A percentile compares a stretch with the other conserved stretches of the same genome.
These are phyloP conservation scores for Drosophila jambulina DNA, from an alignment of 1,140 invertebrate species.

Conservation along the genomic window DNA sequence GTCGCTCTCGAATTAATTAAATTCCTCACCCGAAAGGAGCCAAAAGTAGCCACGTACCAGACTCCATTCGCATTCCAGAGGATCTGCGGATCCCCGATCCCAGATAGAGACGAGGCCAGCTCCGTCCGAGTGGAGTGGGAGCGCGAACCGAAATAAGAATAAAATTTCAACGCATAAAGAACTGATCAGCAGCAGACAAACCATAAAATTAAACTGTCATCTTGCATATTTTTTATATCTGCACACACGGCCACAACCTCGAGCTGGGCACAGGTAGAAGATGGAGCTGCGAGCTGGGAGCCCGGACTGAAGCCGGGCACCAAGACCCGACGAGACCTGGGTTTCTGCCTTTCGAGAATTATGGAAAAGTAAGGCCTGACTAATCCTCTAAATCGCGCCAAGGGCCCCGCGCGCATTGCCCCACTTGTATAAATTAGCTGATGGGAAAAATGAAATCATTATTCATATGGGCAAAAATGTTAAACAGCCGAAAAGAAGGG, in stretches of 20 bases:
- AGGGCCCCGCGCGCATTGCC: constrained; percentile 68
- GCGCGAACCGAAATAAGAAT: constrained; percentile 41
- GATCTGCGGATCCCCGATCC: constrained; percentile 19
- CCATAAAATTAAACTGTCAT: constrained; percentile 85
- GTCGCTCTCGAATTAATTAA: constrained; percentile 77
- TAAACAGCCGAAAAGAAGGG: constrained; percentile 66
- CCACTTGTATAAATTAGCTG: constrained; percentile 84
- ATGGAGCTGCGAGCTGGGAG: constrained; percentile 19
- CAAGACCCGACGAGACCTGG: constrained; percentile 4
- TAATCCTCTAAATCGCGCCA: constrained; percentile 84
- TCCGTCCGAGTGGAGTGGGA: constrained; percentile 3
- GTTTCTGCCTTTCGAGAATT: constrained; percentile 68
- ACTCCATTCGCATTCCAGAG: constrained; percentile 57
- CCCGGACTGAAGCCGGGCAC: constrained; percentile 4
- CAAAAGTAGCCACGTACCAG: constrained; percentile 68
- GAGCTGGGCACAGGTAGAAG: constrained; percentile 56
- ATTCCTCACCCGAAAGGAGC: constrained; percentile 62
- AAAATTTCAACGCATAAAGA: constrained; percentile 82
- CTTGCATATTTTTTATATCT: constrained; percentile 85
- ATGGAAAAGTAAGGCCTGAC: constrained; percentile 84
- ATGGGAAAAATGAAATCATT: constrained; percentile 85
- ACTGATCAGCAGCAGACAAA: constrained; percentile 85
- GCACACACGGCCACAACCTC: constrained; percentile 58
- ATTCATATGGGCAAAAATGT: constrained; percentile 79
- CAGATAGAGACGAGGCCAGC: constrained; percentile 18